phyloP scores from a whole-genome alignment of 2,113 vertebrate genomes.

The Cyprinodon tularosa region DNA sequence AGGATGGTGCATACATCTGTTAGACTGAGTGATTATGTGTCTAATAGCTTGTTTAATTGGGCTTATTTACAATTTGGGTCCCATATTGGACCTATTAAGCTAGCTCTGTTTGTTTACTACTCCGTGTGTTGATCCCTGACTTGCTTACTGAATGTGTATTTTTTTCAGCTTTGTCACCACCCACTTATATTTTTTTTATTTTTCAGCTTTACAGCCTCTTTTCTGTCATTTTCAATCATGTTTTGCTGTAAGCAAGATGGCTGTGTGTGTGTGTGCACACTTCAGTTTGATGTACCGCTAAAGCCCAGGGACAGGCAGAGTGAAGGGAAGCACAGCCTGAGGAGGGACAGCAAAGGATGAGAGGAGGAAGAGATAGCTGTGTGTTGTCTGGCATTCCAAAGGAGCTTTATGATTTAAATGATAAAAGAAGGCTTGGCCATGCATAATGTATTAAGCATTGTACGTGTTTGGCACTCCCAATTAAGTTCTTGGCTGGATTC shows the following conservation, averaged over 20 bases:
- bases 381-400: conserved; percentile 70
- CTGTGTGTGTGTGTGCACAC: background rate
- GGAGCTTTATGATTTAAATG: conserved; percentile 78
- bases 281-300: conserved; percentile 21
- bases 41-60: conserved; percentile 55
- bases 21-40: conserved; percentile 51
- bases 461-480: conserved; percentile 75
- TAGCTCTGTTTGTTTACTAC: conserved; percentile 41
- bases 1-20: background rate
- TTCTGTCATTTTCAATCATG: conserved; percentile 69
- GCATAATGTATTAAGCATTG: conserved; percentile 75
- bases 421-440: conserved; percentile 71
- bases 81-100: conserved; percentile 56
- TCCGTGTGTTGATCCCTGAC: conserved; percentile 33
- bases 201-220: conserved; percentile 44
- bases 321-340: conserved; percentile 30
- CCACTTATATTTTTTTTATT: conserved; percentile 52
- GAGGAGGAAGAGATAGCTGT: conserved; percentile 41
- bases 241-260: conserved; percentile 46
- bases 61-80: conserved; percentile 49
- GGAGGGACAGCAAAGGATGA: conserved; percentile 33
- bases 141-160: conserved; percentile 16
- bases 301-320: conserved; percentile 51
- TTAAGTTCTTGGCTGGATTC: conserved; percentile 62
- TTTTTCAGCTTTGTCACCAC: conserved; percentile 51